Evolutionary conservation across 2,113 vertebrate genomes (phyloP), one percentile per base, ranked within the genome.

Genomic region (Taxidea taxus): DNA sequence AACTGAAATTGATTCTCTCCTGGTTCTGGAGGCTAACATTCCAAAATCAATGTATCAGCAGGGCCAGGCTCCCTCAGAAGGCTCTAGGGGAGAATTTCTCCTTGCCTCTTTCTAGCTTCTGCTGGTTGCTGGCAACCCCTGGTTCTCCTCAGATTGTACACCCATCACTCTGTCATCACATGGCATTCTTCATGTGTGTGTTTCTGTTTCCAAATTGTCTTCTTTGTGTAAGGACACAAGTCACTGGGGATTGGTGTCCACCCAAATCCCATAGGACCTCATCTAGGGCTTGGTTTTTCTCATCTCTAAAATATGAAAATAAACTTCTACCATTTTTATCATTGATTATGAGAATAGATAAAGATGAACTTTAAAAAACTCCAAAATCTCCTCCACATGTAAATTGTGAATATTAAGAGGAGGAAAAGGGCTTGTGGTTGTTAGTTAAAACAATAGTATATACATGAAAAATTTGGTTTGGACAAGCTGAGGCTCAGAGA

Each of bases 151-250:
- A 56, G 39, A 25, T 58, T 44, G 2, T 20, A 44, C 25, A 60
- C 18, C 47, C 0, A 2, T 51, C 56, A 11, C 31, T 80, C 77
- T 42, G 18, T 70, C 14, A 29, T 34, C 47, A 39, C 11, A 25
- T 0, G 6, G 9, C 0, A 10, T 85, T 58, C 44, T 91, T 74
- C n/a, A 1, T 56, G 8, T 2, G 4, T 47, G 2, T 20, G n/a
- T 34, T 27, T 83, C 51, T 85, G 3, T 27, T 39, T 58, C n/a
- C 66, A 74, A 21, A 60, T 39, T 42, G 82, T 77, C 37, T 44
- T 77, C 37, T 42, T 90, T 20, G 31, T 42, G 9, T 31, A 58
- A 94, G 85, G 81, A 77, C 31, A n/a, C 13, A 21, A 12, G 12
- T n/a, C 58, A 21, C 4, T 27, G 29, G 23, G 34, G 29, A 27